These are phyloP conservation scores for Carettochelys insculpta DNA, from an alignment of 2,113 vertebrate species.

Conservation along the genomic window DNA sequence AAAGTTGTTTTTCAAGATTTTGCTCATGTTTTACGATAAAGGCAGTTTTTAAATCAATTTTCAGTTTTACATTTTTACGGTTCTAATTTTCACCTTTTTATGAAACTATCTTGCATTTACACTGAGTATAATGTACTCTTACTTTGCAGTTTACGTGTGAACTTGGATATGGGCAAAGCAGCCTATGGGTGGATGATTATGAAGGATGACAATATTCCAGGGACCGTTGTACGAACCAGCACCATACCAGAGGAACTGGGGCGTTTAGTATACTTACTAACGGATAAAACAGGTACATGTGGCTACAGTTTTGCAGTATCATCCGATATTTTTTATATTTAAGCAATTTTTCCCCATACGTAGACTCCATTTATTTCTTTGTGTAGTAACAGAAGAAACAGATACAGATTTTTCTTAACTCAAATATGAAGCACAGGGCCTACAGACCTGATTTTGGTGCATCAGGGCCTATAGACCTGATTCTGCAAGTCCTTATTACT, in stretches of 20 bases:
- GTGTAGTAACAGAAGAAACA: background rate
- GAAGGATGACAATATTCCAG: slow-evolving; percentile 95
- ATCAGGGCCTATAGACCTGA: background rate
- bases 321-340: background rate
- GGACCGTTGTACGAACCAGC: slow-evolving; percentile 96
- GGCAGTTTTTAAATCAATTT: background rate
- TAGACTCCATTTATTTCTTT: background rate
- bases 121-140: slow-evolving; percentile 41
- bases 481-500: background rate
- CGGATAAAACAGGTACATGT: slow-evolving; percentile 94
- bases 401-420: background rate
- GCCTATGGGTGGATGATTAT: slow-evolving; percentile 99
- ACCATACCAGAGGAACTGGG: slow-evolving; percentile 98
- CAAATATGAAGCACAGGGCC: background rate
- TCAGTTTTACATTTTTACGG: background rate
- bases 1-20: background rate
- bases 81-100: slow-evolving; percentile 2
- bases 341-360: background rate
- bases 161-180: slow-evolving; percentile 98
- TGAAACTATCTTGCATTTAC: background rate
- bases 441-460: background rate
- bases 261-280: slow-evolving; percentile 93
- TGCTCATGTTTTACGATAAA: background rate
- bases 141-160: slow-evolving; percentile 90
- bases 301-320: slow-evolving; percentile 23